Percentiles rank a stretch among this genome's conserved stretches.
Conservation (phyloP, 2,797 vertebrate species). For the Alcedo quadribrachys region DNA sequence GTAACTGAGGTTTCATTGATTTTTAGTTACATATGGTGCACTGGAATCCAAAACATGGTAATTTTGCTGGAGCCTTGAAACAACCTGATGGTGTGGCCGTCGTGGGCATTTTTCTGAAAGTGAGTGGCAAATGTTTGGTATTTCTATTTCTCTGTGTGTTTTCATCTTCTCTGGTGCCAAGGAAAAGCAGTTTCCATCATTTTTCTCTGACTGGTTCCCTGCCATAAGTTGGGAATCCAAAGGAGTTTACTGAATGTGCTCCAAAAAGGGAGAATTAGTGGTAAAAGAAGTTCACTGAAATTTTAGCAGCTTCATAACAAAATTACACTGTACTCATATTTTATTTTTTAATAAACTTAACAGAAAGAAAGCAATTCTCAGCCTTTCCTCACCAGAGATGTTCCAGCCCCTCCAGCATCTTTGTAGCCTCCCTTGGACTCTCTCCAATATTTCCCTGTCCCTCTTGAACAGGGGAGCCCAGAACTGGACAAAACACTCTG, state of each 20-base stretch:
- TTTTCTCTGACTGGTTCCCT: neutral
- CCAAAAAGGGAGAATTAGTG: neutral
- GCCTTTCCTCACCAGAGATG: no score
- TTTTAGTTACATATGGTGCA: slow-evolving; percentile 95
- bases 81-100: slow-evolving; percentile 91
- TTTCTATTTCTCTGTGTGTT: neutral
- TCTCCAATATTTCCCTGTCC: no score
- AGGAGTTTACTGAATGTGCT: neutral
- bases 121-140: slow-evolving; percentile 64
- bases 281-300: neutral
- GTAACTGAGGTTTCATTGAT: neutral
- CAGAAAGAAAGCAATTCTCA: neutral
- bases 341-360: neutral
- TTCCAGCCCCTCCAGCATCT: no score
- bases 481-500: no score
- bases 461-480: no score
- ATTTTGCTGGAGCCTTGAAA: slow-evolving; percentile 84
- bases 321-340: neutral
- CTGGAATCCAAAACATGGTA: slow-evolving; percentile 93
- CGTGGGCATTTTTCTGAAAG: slow-evolving; percentile 91
- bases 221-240: neutral
- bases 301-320: neutral
- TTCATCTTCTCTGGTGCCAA: neutral
- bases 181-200: neutral
- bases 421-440: no score